Evolutionary conservation across 2,888 invertebrate genomes (phyloP).

Genomic region (Trichopria drosophilae): DNA sequence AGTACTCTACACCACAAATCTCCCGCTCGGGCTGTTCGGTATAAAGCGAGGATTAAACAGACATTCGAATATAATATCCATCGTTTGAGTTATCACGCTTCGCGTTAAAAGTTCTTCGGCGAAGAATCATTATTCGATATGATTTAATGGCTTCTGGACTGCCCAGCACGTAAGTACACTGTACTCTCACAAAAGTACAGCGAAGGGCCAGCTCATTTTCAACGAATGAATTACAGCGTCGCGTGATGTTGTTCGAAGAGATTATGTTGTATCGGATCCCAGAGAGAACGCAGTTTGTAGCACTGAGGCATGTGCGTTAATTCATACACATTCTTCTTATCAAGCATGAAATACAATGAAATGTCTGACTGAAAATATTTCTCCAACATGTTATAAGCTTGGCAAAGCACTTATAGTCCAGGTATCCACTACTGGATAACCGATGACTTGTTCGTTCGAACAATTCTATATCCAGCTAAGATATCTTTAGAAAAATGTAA

Average conservation of each 20-base stretch:
- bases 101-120: slow-evolving; percentile 40
- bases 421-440: no score
- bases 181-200: slow-evolving; percentile 1
- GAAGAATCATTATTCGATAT: slow-evolving; percentile 46
- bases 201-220: slow-evolving; percentile 15
- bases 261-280: slow-evolving; percentile 23
- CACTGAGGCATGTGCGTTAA: no score
- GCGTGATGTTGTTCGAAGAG: background rate
- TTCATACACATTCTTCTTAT: no score
- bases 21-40: slow-evolving; percentile 38
- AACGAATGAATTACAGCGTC: slow-evolving; percentile 22
- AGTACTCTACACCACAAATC: slow-evolving; percentile 50
- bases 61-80: slow-evolving; percentile 45
- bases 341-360: no score
- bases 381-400: no score
- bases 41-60: slow-evolving; percentile 50
- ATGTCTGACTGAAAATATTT: no score
- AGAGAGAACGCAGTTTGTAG: no score
- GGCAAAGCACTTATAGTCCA: no score
- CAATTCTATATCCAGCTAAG: no score
- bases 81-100: slow-evolving; percentile 49
- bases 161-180: background rate
- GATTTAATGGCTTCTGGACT: slow-evolving; percentile 44
- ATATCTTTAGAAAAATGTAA: no score
- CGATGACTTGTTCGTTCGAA: no score